phyloP scores from a whole-genome alignment of 1,140 invertebrate species.

The Drosophila aff. region DNA sequence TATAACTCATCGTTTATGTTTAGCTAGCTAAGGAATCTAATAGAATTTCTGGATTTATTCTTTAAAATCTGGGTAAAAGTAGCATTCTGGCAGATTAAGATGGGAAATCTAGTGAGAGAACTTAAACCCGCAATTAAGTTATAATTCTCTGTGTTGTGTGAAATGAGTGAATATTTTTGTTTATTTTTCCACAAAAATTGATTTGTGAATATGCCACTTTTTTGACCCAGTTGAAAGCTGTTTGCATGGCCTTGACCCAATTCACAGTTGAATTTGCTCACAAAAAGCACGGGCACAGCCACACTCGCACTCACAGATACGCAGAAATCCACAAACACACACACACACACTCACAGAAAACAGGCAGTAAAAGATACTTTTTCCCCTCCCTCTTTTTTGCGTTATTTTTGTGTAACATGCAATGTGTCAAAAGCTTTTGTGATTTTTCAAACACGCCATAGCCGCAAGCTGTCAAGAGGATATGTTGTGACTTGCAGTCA shows the following conservation, averaged over 20 bases:
- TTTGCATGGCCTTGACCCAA: constrained; percentile 72
- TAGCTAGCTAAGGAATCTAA: no score
- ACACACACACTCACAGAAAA: neutral
- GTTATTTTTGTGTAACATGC: constrained; percentile 31
- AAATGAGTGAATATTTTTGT: neutral
- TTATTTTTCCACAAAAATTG: neutral
- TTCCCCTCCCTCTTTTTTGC: constrained; percentile 2
- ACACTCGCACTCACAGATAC: constrained; percentile 12
- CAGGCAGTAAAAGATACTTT: constrained; percentile 12
- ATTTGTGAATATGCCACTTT: neutral
- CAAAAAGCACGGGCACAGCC: constrained; percentile 50
- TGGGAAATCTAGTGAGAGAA: neutral
- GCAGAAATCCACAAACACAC: constrained; percentile 9
- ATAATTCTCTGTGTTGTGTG: neutral
- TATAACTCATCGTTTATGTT: no score
- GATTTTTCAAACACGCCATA: constrained; percentile 4
- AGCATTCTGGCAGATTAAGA: no score
- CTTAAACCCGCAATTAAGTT: neutral
- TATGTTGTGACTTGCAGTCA: constrained; percentile 6
- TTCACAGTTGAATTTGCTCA: constrained; percentile 44
- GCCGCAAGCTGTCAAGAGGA: constrained; percentile 8
- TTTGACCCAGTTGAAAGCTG: constrained; percentile 47
- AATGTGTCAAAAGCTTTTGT: constrained; percentile 37
- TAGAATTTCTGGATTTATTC: no score
- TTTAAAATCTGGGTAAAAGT: no score